These are phyloP conservation scores for Celastrina argiolus DNA, from an alignment of 2,888 invertebrate genomes.

Conservation along the genomic window DNA sequence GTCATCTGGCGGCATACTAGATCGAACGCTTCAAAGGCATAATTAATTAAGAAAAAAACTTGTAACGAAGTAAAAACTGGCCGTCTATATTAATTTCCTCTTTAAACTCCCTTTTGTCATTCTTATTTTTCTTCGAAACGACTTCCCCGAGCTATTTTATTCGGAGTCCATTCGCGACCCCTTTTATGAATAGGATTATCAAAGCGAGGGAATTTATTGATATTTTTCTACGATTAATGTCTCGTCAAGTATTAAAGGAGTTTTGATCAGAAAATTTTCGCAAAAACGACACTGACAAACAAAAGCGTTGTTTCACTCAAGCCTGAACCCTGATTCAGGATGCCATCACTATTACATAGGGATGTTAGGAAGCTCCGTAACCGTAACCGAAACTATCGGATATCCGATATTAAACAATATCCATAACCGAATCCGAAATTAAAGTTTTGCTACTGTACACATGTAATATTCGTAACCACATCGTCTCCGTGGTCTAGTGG, in stretches of 20 bases:
- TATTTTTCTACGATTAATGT: background rate
- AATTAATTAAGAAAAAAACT: slow-evolving; percentile 43
- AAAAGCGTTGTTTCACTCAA: too few relatives aligned
- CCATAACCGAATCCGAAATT: too few relatives aligned
- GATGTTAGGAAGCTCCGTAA: too few relatives aligned
- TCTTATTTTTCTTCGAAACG: slow-evolving; percentile 23
- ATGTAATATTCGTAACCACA: too few relatives aligned
- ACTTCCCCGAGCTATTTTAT: slow-evolving; percentile 12
- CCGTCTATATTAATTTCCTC: slow-evolving; percentile 54
- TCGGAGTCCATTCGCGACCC: background rate
- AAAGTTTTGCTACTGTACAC: too few relatives aligned
- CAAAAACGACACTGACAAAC: too few relatives aligned
- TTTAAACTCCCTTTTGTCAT: slow-evolving; percentile 25
- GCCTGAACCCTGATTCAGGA: too few relatives aligned
- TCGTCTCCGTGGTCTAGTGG: too few relatives aligned
- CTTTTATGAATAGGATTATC: slow-evolving; percentile 17
- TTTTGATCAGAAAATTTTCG: too few relatives aligned
- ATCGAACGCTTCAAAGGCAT: slow-evolving; percentile 35
- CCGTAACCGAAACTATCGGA: too few relatives aligned
- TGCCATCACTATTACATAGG: too few relatives aligned
- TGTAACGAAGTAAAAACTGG: slow-evolving; percentile 38
- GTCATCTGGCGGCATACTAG: slow-evolving; percentile 27
- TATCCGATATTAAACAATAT: too few relatives aligned
- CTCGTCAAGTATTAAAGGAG: background rate
- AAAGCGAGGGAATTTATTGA: slow-evolving; percentile 1